Evolutionary conservation across 2,797 vertebrate species (phyloP), one percentile per base, ranked within the genome.

Genomic region (Chaetophractus vellerosus): DNA sequence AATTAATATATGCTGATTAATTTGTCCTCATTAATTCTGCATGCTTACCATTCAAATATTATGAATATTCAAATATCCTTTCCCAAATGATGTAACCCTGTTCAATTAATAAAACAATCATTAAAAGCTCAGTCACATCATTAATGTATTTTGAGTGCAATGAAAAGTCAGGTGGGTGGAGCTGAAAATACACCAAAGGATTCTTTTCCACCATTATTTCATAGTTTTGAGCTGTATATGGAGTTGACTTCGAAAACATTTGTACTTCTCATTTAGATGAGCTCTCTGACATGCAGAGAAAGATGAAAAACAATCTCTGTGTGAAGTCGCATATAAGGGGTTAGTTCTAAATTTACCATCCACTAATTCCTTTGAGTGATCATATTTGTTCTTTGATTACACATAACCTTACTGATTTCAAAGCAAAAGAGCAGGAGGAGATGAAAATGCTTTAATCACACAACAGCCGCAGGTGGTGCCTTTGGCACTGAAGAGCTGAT

Each of bases 361-460:
- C 68, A 57, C 95, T 97, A 97, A 97, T 97, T 97, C 96, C 94
- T 96, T 96, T 97, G 96, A 97, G 92, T 76, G 80, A 83, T 96
- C 92, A 45, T 93, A 97, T 95, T 97, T 97, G 55, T 95, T 95
- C 94, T 97, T 97, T 97, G 96, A 97, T 97, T 97, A 96, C 90
- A 92, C 61, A 86, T 93, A 96, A 96, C 93, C 95, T 95, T 89
- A 93, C 95, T 94, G 96, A 97, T 95, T 97, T 97, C 97, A 97
- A 97, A 97, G 97, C 79, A 74, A 93, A 96, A 92, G 74, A 97
- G 71, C 92, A 36, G 81, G 75, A 93, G 89, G 90, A 93, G 95
- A 96, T 96, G 79, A 95, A 93, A 97, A 93, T 57, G 76, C 66
- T 75, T 89, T 79, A 94, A 95, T 96, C 96, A 96, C 48, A 89